Evolutionary conservation across 2,113 vertebrate species (phyloP), one percentile per base, ranked within the genome.

Genomic region (Pagrus major): DNA sequence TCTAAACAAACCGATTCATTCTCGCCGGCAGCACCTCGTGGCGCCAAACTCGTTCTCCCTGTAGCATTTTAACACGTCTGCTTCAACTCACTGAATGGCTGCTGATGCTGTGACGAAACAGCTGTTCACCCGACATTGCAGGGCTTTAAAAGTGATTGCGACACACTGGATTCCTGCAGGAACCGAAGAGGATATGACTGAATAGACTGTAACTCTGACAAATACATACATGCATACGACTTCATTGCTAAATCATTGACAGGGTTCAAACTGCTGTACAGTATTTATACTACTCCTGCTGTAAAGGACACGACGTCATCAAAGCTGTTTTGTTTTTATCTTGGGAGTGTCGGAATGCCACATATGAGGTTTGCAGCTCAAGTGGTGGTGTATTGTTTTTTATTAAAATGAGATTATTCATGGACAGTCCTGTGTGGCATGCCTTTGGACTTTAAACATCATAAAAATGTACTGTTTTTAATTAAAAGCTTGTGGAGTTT

Each of bases 91-190:
- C n/a, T 76, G 39, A 39, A 21, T 51, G 56, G 31, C 61, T 68
- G 46, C 37, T 56, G 54, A 18, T 15, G 72, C 66, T 72, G 12
- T 69, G 87, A 84, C 21, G 42, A 73, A 82, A 80, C 65, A 75
- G 31, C 80, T 63, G 60, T 55, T 86, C 66, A 80, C 71, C 81
- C 86, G 76, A 84, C 54, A 63, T 12, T 12, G 41, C 10, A 51
- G 44, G 42, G 29, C 59, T 31, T 83, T 71, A 78, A 81, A 55
- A 86, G 52, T 2, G 15, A 76, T 89, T 90, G 78, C 70, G 47
- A 87, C 84, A 86, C 73, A 84, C 81, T 91, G 83, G 77, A 92
- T 55, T 23, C 47, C 41, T 56, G 74, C 51, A 67, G 44, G 60
- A 79, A 41, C 33, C 7, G 1, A 76, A 35, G 23, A 85, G 49